Conservation (phyloP, 2,797 vertebrate genomes). For the Glossophaga mutica region DNA sequence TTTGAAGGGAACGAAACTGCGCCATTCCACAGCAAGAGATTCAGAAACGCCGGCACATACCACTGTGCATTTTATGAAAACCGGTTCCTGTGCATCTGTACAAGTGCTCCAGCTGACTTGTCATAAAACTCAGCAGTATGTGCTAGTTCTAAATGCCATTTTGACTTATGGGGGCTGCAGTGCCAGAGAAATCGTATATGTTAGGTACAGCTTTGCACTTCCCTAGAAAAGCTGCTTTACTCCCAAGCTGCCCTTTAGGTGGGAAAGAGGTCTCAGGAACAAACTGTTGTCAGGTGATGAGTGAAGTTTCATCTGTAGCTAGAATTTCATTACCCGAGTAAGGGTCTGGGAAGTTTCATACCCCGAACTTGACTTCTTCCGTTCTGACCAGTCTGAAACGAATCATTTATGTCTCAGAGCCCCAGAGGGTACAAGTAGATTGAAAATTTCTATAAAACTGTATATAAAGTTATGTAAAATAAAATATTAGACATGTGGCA, state of each 20-base stretch:
- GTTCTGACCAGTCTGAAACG: slow-evolving; percentile 55
- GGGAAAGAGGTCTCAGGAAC: background rate
- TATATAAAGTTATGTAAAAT: too few species aligned
- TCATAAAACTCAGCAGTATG: background rate
- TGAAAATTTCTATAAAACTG: too few species aligned
- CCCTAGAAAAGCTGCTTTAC: slow-evolving; percentile 16
- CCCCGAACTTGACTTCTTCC: slow-evolving; percentile 20
- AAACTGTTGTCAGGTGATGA: background rate
- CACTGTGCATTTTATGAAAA: slow-evolving; percentile 50
- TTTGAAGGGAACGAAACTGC: slow-evolving; percentile 4
- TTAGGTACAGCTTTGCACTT: background rate
- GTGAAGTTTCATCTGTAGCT: slow-evolving; percentile 3
- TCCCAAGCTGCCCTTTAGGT: background rate
- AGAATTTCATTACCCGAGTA: background rate
- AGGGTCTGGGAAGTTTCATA: slow-evolving; percentile 33
- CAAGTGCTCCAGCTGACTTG: slow-evolving; percentile 11
- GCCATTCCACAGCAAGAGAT: slow-evolving; percentile 30
- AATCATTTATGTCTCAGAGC: slow-evolving; percentile 48
- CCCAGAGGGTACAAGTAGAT: background rate
- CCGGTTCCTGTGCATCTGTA: background rate
- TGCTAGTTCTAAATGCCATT: slow-evolving; percentile 11
- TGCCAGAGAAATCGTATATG: background rate
- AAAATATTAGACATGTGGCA: slow-evolving; percentile 63
- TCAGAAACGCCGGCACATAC: background rate
- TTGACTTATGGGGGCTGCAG: background rate